Evolutionary conservation across 2,113 vertebrate species (phyloP).

Genomic region (Lamprologus lemairii): DNA sequence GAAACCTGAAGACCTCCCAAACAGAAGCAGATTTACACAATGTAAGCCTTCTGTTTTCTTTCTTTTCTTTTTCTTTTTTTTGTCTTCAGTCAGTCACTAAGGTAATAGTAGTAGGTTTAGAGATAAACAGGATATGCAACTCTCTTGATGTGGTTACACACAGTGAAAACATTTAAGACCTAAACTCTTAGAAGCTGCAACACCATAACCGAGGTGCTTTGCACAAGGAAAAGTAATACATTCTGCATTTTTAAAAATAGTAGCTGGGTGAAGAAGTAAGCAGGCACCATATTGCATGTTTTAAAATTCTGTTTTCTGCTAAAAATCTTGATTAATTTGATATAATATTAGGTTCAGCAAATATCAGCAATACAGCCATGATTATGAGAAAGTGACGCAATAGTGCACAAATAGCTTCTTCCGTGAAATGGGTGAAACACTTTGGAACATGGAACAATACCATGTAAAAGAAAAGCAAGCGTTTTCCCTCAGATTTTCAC

Average conservation of each 20-base stretch:
- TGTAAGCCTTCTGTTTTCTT: background rate
- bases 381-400: background rate
- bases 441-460: background rate
- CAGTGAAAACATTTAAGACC: constrained; percentile 15
- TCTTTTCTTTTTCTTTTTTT: background rate
- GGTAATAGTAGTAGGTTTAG: constrained; percentile 31
- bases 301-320: background rate
- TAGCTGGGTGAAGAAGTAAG: background rate
- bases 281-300: background rate
- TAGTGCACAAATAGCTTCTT: background rate
- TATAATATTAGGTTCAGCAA: background rate
- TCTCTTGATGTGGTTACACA: constrained; percentile 49
- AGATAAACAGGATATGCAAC: constrained; percentile 58
- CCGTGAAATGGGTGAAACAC: background rate
- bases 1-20: background rate
- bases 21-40: background rate
- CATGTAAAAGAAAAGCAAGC: background rate
- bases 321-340: background rate
- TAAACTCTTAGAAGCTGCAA: background rate
- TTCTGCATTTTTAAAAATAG: background rate
- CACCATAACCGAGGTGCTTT: background rate
- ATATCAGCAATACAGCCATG: background rate
- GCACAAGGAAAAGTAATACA: background rate
- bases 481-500: background rate
- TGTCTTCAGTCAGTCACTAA: background rate